These are phyloP conservation scores for Sisor rabdophorus DNA, from an alignment of 2,113 vertebrate genomes.

Conservation along the genomic window DNA sequence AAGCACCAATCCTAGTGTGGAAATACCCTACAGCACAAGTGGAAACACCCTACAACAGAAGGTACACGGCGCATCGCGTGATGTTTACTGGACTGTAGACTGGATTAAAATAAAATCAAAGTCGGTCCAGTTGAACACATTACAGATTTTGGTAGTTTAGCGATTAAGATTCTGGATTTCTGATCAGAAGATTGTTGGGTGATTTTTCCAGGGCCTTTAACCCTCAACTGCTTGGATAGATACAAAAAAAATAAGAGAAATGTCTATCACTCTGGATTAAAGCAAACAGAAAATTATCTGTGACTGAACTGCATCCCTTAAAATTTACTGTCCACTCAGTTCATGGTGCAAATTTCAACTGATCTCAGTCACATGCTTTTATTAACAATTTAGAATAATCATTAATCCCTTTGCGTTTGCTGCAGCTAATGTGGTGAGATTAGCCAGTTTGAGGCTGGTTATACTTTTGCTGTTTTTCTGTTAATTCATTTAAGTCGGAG, in stretches of 20 bases:
- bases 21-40: slow-evolving; percentile 17
- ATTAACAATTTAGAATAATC: neutral
- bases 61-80: neutral
- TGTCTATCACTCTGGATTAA: neutral
- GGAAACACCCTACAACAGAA: neutral
- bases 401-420: neutral
- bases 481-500: neutral
- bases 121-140: neutral
- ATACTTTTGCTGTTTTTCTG: neutral
- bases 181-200: no score
- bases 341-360: neutral
- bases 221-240: neutral
- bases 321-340: neutral
- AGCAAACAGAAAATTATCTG: neutral
- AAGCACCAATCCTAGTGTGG: neutral
- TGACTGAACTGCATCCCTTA: no score
- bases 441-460: neutral
- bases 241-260: neutral
- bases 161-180: no score
- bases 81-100: neutral
- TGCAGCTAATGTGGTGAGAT: neutral
- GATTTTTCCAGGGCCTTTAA: no score
- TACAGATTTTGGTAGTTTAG: neutral
- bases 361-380: neutral
- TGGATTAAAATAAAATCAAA: neutral